Evolutionary conservation across 1,140 invertebrate species (phyloP), one percentile per base, ranked within the genome.

Genomic region (Dinothrombium tinctorium): DNA sequence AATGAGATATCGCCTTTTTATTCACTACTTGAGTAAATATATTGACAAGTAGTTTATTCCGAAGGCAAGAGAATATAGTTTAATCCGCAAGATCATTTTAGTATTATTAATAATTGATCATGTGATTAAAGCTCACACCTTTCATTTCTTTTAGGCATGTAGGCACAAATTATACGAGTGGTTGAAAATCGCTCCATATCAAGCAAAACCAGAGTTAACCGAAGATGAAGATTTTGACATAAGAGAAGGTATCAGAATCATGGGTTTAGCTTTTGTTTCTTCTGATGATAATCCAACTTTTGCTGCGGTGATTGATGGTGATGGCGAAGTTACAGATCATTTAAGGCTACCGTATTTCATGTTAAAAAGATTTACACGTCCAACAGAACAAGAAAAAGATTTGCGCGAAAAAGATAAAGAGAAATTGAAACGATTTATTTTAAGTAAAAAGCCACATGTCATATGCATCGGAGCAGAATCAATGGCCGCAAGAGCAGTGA

Each of bases 141-240:
- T 39, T 36, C 24, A n/a, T 26, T 38, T 17, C 39, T 47, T 43
- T 47, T 72, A 73, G 59, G 69, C 73, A 2, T 82, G 82, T 56
- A 72, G 72, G 47, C 63, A 76, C 11, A 82, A 81, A 53, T 63
- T 94, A 37, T 81, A 82, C 52, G 80, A 86, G 53, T 90, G 80
- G 78, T 61, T 94, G 3, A 84, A 90, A 59, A 68, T 83, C 24
- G 79, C 82, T 0, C 87, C 87, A 0, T 92, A 81, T 50, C 69
- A 68, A 40, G 69, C 71, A 0, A 71, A 73, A 0, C 52, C 64
- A 4, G 62, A 67, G 21, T 69, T 76, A 37, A 81, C 87, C 44
- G 81, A 89, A 38, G 81, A 86, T 41, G 82, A 90, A 41, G 81
- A 86, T 37, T 87, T 79, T 77, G 78, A 84, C 45, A 75, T 74